These are phyloP conservation scores for Condylura cristata DNA, from an alignment of 2,113 vertebrate species.

Conservation along the genomic window DNA sequence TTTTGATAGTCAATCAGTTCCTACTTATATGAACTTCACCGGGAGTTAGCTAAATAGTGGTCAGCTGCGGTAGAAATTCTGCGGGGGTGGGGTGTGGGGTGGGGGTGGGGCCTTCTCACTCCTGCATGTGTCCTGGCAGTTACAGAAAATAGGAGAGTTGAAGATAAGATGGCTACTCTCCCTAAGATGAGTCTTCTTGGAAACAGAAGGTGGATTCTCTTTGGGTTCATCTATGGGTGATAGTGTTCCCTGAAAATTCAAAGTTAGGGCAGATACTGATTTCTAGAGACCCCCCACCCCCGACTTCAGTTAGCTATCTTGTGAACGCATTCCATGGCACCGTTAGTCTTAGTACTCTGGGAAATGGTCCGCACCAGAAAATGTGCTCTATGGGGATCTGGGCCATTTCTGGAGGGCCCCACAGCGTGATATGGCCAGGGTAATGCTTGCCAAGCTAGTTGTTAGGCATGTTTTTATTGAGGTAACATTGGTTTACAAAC, in stretches of 20 bases:
- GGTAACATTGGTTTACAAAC: too few species aligned
- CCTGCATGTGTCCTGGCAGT: background rate
- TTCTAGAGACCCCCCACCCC: conserved; percentile 25
- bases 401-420: background rate
- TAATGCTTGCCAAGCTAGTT: background rate
- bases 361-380: background rate
- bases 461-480: background rate
- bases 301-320: background rate
- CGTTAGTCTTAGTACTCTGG: background rate
- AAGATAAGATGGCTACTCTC: background rate
- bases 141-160: background rate
- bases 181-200: background rate
- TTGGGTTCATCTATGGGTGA: background rate
- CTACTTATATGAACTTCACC: conserved; percentile 16
- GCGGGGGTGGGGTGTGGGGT: background rate
- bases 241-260: background rate
- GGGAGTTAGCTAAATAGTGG: background rate
- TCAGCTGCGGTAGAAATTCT: conserved; percentile 37
- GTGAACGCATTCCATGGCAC: background rate
- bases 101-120: background rate
- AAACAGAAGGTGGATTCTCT: conserved; percentile 17
- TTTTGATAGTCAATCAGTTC: conserved; percentile 8
- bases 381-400: background rate
- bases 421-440: background rate
- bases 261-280: background rate